Evolutionary conservation across 2,113 vertebrate genomes (phyloP), one percentile per base, ranked within the genome.

Genomic region (Lepus americanus): DNA sequence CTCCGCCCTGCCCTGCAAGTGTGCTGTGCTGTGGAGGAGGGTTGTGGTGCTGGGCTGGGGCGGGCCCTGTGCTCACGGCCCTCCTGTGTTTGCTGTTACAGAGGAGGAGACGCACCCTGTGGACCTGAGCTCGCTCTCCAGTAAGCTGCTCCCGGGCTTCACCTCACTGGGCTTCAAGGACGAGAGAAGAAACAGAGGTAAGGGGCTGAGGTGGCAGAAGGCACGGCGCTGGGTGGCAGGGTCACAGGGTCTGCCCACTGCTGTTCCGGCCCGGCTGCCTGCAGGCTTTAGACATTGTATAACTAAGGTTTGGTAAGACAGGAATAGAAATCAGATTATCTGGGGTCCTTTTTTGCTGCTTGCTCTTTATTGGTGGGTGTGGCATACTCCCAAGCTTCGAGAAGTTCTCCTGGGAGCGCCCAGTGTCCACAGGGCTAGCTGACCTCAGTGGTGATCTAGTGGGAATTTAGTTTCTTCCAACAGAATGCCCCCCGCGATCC

Each of bases 161-260:
- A 99, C 99, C 36, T 99, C 99, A 0, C 86, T 99, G 88, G 99
- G 99, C 67, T 99, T 99, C 96, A 99, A 99, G 98, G 99, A 99
- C 77, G 99, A 99, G 96, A 98, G 99, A 63, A 99, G 99, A 97
- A 98, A 99, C 97, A 99, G 99, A 98, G 99, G 99, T 99, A 97
- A 95, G 69, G 55, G 55, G 77, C 20, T 17, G 4, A 22, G 2
- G n/a, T 22, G 3, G 12, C 77, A 19, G 8, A 13, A 11, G 19
- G 4, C 39, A 49, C 10, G 53, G 11, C 10, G 11, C 53, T 39
- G 1, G 9, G 49, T 16, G 59, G 17, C 59, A 44, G 44, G 44
- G 44, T 44, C 44, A 7, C 9, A 22, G 6, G 59, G 17, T 44
- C 72, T 88, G 88, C 88, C 0, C 69, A 1, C 1, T 70, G 19